Percentiles rank a stretch among this genome's conserved stretches.
These are phyloP conservation scores for Nephrotoma appendiculata DNA, from an alignment of 2,888 invertebrate genomes.

Conservation along the genomic window DNA sequence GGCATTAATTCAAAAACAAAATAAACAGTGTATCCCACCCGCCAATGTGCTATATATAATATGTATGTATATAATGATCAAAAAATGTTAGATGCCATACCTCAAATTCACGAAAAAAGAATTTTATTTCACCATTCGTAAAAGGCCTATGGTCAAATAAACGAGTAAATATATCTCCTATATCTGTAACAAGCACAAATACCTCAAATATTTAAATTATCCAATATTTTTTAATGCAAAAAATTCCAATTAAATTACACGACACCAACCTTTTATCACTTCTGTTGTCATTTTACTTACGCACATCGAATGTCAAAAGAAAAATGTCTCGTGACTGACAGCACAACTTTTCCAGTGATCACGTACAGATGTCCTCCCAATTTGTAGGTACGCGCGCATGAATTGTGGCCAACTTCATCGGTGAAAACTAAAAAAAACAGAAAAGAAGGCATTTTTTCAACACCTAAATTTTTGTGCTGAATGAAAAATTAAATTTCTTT, in stretches of 20 bases:
- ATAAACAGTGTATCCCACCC: background rate
- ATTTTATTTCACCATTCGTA: constrained; percentile 71
- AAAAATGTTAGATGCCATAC: constrained; percentile 32
- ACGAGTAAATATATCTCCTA: constrained; percentile 68
- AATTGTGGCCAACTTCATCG: background rate
- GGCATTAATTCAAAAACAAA: background rate
- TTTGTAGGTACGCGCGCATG: background rate
- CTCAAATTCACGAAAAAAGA: constrained; percentile 74
- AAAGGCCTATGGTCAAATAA: constrained; percentile 79
- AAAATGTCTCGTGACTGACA: background rate
- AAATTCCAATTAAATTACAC: background rate
- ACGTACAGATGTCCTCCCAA: background rate
- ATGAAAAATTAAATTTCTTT: background rate
- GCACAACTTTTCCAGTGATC: background rate
- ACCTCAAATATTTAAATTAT: background rate
- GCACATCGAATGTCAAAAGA: background rate
- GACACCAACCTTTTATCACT: constrained; percentile 1
- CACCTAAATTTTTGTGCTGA: background rate
- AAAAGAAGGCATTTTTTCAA: background rate
- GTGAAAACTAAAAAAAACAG: background rate
- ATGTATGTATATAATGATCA: constrained; percentile 5
- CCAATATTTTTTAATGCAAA: background rate
- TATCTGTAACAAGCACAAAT: constrained; percentile 42
- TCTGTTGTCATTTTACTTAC: constrained; percentile 1
- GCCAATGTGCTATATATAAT: background rate